Evolutionary conservation across 2,797 vertebrate genomes (phyloP), one percentile per base, ranked within the genome.

Genomic region (Salmo trutta): DNA sequence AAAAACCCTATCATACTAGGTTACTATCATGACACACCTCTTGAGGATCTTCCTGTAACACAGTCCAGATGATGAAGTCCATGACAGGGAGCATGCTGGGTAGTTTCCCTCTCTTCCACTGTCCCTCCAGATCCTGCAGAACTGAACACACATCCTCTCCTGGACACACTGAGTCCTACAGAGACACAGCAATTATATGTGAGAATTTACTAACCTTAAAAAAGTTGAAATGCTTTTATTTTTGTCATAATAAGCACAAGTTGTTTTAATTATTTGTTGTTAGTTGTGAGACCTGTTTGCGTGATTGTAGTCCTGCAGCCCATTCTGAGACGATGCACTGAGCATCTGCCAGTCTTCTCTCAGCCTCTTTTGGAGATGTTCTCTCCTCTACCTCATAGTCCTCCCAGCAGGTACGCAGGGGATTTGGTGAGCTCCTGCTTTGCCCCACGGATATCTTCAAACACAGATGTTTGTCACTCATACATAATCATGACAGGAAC

Each of bases 51-150:
- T 73, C 65, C 10, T 74, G 66, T 3, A 83, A 15, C 1, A 85
- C 24, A 24, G n/a, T 75, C 76, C 79, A 79, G 59, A 87, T 73
- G 7, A 84, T 77, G 52, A 79, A 79, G 54, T 87, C 84, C 82
- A 85, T 79, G 17, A 81, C 68, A 17, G 84, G 75, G 17, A 85
- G 82, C 5, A 84, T 72, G 74, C 73, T 84, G 77, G 36, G 10
- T 47, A 82, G 71, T 36, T 77, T 53, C 17, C 84, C 82, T 65
- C 52, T 77, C 76, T 76, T 85, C 81, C 81, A 87, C 72, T 74
- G 41, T 62, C 33, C 73, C 29, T 69, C 16, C 10, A 87, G 71
- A n/a, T 82, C 80, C 62, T 76, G 17, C 33, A 82, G 59, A 1
- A 75, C 77, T 33, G 27, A 56, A 66, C 62, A 31, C 52, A 78